Conservation (phyloP, 2,113 vertebrate species). For the Guaruba guarouba region DNA sequence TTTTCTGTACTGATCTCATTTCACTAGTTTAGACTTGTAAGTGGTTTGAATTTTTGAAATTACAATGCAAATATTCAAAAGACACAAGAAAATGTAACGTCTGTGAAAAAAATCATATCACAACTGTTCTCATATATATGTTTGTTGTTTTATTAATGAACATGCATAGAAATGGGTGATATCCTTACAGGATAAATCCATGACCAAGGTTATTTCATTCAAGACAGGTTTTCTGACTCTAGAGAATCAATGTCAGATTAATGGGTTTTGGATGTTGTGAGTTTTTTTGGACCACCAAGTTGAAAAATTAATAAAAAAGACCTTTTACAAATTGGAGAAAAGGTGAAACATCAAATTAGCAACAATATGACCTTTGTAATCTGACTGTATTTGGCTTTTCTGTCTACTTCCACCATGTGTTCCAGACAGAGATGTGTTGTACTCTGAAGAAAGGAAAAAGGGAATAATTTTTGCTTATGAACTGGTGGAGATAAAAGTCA, state of each 20-base stretch:
- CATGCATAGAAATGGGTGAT: not conserved
- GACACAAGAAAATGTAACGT: not conserved
- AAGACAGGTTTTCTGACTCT: not conserved
- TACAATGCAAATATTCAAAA: slow-evolving; percentile 25
- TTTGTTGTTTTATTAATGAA: not conserved
- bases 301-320: not conserved
- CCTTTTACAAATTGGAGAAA: not conserved
- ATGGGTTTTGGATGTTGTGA: not conserved
- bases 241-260: not conserved
- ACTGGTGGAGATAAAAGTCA: not conserved
- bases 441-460: not conserved
- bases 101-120: not conserved
- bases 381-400: not conserved
- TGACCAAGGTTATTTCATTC: not conserved
- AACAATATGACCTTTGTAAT: not conserved
- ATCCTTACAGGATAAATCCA: not conserved
- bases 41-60: not conserved
- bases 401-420: not conserved
- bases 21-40: not conserved
- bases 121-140: not conserved
- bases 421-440: not conserved
- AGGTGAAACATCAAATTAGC: not conserved
- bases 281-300: not conserved
- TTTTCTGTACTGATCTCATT: not conserved
- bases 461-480: not conserved